Conservation (phyloP, 2,888 invertebrate genomes). For the Cactoblastis cactorum region DNA sequence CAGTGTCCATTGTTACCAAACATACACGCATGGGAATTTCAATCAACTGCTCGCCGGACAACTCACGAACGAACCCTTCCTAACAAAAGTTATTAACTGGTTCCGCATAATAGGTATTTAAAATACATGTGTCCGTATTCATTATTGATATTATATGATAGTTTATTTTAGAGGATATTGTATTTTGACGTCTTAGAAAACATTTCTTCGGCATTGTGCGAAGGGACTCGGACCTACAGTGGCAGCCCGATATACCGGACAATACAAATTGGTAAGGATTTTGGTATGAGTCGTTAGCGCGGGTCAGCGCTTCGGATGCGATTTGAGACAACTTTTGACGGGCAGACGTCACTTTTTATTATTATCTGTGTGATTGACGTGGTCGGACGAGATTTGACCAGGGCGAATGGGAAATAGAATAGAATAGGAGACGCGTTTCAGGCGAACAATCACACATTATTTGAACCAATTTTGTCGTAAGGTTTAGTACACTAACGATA, state of each 20-base stretch:
- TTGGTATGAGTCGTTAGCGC: slow-evolving; percentile 72
- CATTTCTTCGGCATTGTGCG: slow-evolving; percentile 38
- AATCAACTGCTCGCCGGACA: slow-evolving; percentile 53
- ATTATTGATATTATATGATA: slow-evolving; percentile 79
- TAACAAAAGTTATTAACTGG: slow-evolving; percentile 60
- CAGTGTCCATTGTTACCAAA: slow-evolving; percentile 42
- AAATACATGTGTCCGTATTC: slow-evolving; percentile 77
- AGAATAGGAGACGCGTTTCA: neutral
- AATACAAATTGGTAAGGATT: slow-evolving; percentile 62
- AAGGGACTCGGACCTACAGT: slow-evolving; percentile 31
- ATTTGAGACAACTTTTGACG: slow-evolving; percentile 76
- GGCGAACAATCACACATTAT: neutral
- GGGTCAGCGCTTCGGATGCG: slow-evolving; percentile 76
- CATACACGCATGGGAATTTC: slow-evolving; percentile 65
- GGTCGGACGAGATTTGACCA: slow-evolving; percentile 6
- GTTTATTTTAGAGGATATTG: slow-evolving; percentile 69
- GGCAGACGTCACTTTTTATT: slow-evolving; percentile 64
- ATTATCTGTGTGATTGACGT: slow-evolving; percentile 63
- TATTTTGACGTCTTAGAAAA: slow-evolving; percentile 48
- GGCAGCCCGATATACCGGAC: slow-evolving; percentile 36
- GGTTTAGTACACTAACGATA: neutral
- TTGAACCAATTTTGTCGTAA: neutral
- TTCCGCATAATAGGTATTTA: slow-evolving; percentile 75
- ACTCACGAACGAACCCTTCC: slow-evolving; percentile 36
- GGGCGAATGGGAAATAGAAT: slow-evolving; percentile 7